Conservation (phyloP, 2,113 vertebrate species). For the Ochotona curzoniae region DNA sequence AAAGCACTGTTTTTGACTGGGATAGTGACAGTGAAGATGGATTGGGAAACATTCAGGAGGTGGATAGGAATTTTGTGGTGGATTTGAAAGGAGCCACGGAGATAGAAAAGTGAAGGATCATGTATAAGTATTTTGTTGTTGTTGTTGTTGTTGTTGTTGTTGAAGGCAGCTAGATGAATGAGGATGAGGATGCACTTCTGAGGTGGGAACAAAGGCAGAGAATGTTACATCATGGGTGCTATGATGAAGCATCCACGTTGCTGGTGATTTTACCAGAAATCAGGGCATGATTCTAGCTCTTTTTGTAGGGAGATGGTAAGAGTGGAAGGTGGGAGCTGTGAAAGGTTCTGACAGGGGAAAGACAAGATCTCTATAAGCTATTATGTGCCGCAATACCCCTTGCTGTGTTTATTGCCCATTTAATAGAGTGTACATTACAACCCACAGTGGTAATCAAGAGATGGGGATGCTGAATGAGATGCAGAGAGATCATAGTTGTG, state of each 20-base stretch:
- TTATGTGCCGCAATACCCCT: slow-evolving; percentile 76
- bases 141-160: too few relatives aligned
- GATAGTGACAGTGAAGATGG: neutral
- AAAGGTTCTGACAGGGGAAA: slow-evolving; percentile 63
- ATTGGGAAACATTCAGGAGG: neutral
- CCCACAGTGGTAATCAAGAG: slow-evolving; percentile 82
- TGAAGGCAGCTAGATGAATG: neutral
- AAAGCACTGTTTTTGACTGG: neutral
- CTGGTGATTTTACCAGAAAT: neutral
- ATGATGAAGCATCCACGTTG: neutral
- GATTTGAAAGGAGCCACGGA: neutral
- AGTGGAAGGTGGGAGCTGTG: slow-evolving; percentile 44
- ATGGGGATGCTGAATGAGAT: slow-evolving; percentile 67
- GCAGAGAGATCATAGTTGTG: slow-evolving; percentile 76
- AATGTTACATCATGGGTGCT: neutral
- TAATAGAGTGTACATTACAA: slow-evolving; percentile 83
- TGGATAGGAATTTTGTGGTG: neutral
- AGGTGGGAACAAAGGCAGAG: neutral
- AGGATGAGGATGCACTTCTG: neutral
- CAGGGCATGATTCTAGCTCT: slow-evolving; percentile 3
- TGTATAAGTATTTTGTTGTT: neutral
- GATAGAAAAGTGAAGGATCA: neutral
- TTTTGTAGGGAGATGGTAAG: neutral
- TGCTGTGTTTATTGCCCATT: slow-evolving; percentile 82
- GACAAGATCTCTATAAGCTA: slow-evolving; percentile 80